phyloP scores from a whole-genome alignment of 2,113 vertebrate species.

The Serilophus lunatus region DNA sequence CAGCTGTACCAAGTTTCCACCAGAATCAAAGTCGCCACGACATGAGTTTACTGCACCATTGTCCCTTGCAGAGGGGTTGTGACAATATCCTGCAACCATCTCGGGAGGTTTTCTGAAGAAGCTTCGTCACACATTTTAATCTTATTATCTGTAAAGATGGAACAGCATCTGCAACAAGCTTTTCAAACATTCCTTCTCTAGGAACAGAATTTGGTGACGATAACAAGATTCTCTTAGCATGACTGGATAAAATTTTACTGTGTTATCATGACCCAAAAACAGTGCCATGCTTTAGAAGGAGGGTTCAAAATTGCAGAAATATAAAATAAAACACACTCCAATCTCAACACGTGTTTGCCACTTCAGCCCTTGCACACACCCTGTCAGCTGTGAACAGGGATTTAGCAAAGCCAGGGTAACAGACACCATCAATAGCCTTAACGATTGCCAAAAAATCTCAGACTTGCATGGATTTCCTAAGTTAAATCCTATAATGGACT shows the following conservation, averaged over 20 bases:
- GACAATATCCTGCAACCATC: neutral
- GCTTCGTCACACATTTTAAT: neutral
- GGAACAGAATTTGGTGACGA: neutral
- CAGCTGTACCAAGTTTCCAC: conserved; percentile 60
- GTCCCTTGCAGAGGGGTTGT: neutral
- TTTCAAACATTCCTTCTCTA: neutral
- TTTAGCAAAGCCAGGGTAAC: neutral
- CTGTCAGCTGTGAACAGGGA: neutral
- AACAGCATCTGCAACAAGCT: neutral
- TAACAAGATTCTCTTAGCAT: neutral
- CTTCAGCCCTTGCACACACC: neutral
- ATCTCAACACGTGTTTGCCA: neutral
- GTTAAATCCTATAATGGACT: neutral
- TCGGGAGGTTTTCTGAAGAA: neutral
- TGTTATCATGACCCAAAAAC: neutral
- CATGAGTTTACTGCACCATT: neutral
- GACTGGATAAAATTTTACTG: neutral
- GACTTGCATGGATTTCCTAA: neutral
- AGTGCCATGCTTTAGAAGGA: neutral
- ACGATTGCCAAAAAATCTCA: neutral
- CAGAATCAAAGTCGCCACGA: conserved; percentile 37
- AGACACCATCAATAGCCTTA: neutral
- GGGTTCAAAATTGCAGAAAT: neutral
- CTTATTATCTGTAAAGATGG: neutral
- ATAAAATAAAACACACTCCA: neutral